Evolutionary conservation across 2,113 vertebrate species (phyloP).

Genomic region (Thermophis baileyi): DNA sequence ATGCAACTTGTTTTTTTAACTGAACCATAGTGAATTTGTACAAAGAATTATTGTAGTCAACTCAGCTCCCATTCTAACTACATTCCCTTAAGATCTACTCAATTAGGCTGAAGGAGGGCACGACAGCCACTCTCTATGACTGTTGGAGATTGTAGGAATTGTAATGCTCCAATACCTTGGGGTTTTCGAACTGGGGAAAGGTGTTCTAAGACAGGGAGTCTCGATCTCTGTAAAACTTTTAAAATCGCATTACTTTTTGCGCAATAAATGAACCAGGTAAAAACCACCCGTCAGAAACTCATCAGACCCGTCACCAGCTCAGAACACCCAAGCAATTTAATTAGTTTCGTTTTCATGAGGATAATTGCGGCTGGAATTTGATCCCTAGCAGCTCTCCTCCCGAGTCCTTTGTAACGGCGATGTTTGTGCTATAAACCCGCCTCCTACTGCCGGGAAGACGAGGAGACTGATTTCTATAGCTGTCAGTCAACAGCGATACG

Average conservation of each 20-base stretch:
- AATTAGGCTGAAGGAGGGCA: neutral
- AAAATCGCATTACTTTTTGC: neutral
- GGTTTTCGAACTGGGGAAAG: neutral
- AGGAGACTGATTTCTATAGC: neutral
- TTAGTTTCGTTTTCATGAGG: neutral
- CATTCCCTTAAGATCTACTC: neutral
- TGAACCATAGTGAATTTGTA: neutral
- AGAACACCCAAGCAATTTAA: neutral
- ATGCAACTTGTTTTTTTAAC: neutral
- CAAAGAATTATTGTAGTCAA: neutral
- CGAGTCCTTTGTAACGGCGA: neutral
- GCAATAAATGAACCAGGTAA: no score
- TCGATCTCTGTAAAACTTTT: neutral
- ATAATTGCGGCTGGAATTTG: constrained; percentile 12
- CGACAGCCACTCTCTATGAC: neutral
- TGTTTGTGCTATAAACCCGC: neutral
- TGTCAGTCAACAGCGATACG: neutral
- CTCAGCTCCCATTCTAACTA: neutral
- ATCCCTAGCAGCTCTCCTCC: neutral
- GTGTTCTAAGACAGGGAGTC: neutral
- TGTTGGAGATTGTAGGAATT: neutral
- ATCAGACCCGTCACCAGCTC: neutral
- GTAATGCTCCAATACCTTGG: neutral
- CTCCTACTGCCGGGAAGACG: neutral
- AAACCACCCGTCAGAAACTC: neutral